These are phyloP conservation scores for Poeciliopsis occidentalis DNA, from an alignment of 2,113 vertebrate species.

Conservation along the genomic window DNA sequence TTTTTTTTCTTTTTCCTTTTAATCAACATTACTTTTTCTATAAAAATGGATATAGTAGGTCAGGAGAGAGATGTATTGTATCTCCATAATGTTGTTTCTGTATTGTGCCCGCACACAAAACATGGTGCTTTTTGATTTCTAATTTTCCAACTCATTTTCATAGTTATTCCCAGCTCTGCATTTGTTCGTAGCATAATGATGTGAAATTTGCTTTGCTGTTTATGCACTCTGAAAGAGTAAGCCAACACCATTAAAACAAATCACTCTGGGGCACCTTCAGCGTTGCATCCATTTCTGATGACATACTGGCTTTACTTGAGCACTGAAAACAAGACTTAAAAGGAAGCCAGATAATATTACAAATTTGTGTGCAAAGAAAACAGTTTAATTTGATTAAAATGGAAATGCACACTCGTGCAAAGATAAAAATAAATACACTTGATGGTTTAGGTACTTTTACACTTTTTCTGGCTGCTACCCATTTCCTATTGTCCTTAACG, in stretches of 20 bases:
- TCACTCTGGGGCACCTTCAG: slow-evolving; percentile 14
- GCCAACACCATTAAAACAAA: slow-evolving; percentile 16
- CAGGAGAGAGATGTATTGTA: not conserved
- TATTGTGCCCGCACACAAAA: not conserved
- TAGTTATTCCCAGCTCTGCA: not conserved
- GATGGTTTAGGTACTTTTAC: too few relatives aligned
- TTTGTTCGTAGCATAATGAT: slow-evolving; percentile 11
- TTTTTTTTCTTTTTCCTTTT: not conserved
- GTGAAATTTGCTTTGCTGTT: slow-evolving; percentile 11
- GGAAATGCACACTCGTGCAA: not conserved
- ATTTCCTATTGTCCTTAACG: not conserved
- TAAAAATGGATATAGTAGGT: not conserved
- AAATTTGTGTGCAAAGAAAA: not conserved
- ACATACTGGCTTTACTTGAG: not conserved
- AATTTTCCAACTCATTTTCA: slow-evolving; percentile 1
- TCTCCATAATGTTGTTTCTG: not conserved
- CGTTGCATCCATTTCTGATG: not conserved
- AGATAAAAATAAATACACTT: not conserved
- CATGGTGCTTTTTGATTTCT: not conserved
- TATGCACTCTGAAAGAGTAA: slow-evolving; percentile 1
- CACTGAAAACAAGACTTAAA: slow-evolving; percentile 7
- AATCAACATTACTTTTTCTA: not conserved
- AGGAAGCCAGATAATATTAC: not conserved
- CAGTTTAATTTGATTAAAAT: not conserved
- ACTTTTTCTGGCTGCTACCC: not conserved